Conservation (phyloP, 2,888 invertebrate species). For the Cheilosia urbana region DNA sequence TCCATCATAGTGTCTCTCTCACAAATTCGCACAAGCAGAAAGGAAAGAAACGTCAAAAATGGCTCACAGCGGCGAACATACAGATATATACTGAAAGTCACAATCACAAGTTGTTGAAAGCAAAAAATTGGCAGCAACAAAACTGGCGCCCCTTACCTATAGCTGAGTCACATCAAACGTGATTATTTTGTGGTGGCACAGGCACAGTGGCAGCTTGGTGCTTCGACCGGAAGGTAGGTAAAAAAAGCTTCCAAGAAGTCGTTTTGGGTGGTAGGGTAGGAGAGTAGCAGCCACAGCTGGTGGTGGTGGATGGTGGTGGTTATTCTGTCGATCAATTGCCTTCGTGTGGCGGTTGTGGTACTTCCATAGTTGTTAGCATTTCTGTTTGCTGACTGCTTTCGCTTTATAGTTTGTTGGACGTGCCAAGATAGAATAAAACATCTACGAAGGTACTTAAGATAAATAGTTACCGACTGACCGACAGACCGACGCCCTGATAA, state of each 20-base stretch:
- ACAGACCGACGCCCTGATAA: conserved; percentile 39
- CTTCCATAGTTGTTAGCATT: conserved; percentile 38
- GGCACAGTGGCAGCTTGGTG: conserved; percentile 30
- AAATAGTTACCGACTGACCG: conserved; percentile 7
- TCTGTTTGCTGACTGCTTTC: conserved; percentile 45
- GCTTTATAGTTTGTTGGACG: conserved; percentile 17
- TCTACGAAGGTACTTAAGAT: conserved; percentile 10
- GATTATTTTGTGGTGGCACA: conserved; percentile 11
- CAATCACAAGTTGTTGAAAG: conserved; percentile 59
- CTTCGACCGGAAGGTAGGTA: conserved; percentile 55
- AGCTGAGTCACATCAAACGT: conserved; percentile 59
- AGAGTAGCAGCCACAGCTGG: neutral
- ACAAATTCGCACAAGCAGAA: conserved; percentile 49
- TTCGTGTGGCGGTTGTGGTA: conserved; percentile 41
- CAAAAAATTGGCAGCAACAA: conserved; percentile 39
- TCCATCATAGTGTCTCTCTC: conserved; percentile 52
- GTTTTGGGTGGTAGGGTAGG: conserved; percentile 17
- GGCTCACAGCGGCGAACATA: conserved; percentile 19
- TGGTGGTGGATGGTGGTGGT: conserved; percentile 34
- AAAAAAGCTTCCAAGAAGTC: conserved; percentile 63
- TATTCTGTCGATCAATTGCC: conserved; percentile 43
- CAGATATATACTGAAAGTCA: neutral
- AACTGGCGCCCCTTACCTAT: conserved; percentile 17
- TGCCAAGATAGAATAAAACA: conserved; percentile 38
- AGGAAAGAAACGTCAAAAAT: conserved; percentile 68